Percentiles rank a stretch among this genome's conserved stretches.
phyloP scores from a whole-genome alignment of 2,113 vertebrate genomes.

The Prinia subflava region DNA sequence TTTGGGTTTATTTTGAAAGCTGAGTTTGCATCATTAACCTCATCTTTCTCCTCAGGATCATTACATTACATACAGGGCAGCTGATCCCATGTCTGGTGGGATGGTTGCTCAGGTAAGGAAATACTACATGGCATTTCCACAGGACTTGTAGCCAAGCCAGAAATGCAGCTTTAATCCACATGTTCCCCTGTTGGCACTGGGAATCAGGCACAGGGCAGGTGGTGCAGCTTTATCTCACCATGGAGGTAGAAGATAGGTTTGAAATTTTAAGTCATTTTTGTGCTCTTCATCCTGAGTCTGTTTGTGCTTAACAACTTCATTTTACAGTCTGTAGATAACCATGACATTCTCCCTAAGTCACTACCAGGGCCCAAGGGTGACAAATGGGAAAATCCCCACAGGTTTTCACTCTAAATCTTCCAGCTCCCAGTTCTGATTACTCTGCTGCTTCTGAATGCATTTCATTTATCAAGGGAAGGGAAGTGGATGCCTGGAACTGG shows the following conservation, averaged over 20 bases:
- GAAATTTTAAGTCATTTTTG: background rate
- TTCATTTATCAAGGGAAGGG: background rate
- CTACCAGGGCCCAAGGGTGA: background rate
- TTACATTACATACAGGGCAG: background rate
- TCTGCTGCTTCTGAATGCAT: background rate
- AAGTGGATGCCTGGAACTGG: background rate
- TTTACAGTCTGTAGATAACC: background rate
- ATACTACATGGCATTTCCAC: background rate
- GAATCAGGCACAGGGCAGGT: background rate
- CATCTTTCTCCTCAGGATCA: background rate
- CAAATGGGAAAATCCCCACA: background rate
- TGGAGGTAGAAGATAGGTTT: background rate
- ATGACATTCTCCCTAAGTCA: background rate
- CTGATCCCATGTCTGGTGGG: background rate
- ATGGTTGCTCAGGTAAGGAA: background rate
- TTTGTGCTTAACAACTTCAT: background rate
- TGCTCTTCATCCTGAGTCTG: background rate
- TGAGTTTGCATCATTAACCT: background rate
- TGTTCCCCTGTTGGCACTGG: background rate
- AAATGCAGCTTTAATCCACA: background rate
- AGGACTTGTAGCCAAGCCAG: background rate
- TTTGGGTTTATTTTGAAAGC: background rate
- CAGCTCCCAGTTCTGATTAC: background rate
- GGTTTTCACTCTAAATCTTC: background rate
- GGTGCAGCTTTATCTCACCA: background rate